Conservation (phyloP, 2,113 vertebrate species). For the Zosterops hypoxanthus region DNA sequence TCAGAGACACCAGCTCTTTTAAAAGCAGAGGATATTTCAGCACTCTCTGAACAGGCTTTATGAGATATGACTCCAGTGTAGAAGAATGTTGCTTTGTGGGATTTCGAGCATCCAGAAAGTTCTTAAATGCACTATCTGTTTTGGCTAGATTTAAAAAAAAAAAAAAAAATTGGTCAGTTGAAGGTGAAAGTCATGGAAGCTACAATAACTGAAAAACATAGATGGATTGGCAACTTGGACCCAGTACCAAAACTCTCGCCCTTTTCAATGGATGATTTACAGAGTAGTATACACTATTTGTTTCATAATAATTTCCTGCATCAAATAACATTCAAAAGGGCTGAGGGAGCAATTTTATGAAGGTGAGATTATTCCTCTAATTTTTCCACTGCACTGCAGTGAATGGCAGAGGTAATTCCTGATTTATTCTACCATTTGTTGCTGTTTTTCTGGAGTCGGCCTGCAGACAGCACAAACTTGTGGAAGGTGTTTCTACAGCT, state of each 20-base stretch:
- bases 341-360: neutral
- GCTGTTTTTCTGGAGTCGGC: neutral
- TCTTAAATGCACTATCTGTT: conserved; percentile 92
- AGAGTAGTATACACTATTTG: neutral
- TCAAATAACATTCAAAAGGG: neutral
- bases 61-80: conserved; percentile 96
- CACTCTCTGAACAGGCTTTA: conserved; percentile 97
- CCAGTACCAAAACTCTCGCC: neutral
- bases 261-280: neutral
- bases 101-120: conserved; percentile 91
- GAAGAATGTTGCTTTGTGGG: conserved; percentile 96
- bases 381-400: neutral
- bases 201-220: neutral
- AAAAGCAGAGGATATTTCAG: conserved; percentile 96
- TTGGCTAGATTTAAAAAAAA: conserved; percentile 78
- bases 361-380: neutral
- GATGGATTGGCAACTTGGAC: neutral
- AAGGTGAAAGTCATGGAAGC: neutral
- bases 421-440: neutral
- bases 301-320: neutral
- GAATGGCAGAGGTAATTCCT: neutral
- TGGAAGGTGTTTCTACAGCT: neutral
- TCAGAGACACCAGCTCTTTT: conserved; percentile 93
- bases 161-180: neutral
- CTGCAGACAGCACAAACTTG: neutral